Percentiles rank a stretch among this genome's conserved stretches.
Conservation (phyloP, 2,113 vertebrate genomes). For the Acinonyx jubatus region DNA sequence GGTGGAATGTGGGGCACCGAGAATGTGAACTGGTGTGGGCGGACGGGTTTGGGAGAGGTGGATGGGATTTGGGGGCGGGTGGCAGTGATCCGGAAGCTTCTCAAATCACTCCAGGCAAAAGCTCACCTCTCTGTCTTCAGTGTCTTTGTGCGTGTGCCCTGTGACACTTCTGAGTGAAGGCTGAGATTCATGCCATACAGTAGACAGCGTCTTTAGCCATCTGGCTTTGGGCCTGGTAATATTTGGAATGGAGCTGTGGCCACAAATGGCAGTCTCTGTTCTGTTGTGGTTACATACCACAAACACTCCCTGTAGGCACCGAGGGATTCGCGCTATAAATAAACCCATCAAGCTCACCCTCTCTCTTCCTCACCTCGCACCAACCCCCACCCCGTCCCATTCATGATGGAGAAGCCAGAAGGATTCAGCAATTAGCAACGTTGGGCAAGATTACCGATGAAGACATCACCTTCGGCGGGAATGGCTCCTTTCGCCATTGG, state of each 20-base stretch:
- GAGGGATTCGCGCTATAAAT: conserved; percentile 63
- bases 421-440: conserved; percentile 48
- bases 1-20: background rate
- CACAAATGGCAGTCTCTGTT: conserved; percentile 47
- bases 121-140: background rate
- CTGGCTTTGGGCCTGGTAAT: conserved; percentile 59
- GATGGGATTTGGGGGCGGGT: background rate
- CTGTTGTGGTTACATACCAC: conserved; percentile 77
- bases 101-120: background rate
- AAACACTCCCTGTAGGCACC: conserved; percentile 65
- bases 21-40: no score
- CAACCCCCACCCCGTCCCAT: background rate
- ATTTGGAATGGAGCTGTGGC: conserved; percentile 50
- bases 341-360: conserved; percentile 30
- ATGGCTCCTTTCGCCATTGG: background rate
- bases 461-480: background rate
- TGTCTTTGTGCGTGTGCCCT: background rate
- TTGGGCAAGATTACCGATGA: background rate
- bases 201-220: conserved; percentile 51
- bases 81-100: background rate
- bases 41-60: background rate
- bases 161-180: conserved; percentile 21
- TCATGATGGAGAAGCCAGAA: conserved; percentile 67
- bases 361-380: background rate
- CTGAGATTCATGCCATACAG: conserved; percentile 25